These are phyloP conservation scores for Chlamydotis undulata DNA, from an alignment of 2,113 vertebrate genomes.

Conservation along the genomic window DNA sequence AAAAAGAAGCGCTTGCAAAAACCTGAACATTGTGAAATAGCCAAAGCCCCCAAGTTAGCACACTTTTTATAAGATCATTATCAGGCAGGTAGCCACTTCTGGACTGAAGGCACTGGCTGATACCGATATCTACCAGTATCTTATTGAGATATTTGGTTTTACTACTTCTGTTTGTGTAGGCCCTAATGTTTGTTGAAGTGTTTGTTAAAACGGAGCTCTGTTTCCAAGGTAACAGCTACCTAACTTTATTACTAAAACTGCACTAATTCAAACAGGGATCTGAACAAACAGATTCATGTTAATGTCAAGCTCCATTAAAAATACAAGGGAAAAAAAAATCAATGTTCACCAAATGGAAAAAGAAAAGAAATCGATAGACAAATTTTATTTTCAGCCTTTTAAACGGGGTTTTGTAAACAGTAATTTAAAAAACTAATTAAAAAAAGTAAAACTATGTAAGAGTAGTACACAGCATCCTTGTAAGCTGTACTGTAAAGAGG, in stretches of 20 bases:
- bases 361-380: constrained; percentile 45
- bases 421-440: background rate
- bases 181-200: background rate
- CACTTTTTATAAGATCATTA: background rate
- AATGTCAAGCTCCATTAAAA: constrained; percentile 72
- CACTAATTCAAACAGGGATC: constrained; percentile 32
- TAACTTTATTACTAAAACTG: constrained; percentile 58
- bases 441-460: background rate
- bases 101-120: background rate
- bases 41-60: background rate
- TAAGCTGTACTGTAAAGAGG: background rate
- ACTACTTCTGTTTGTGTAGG: background rate
- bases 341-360: constrained; percentile 48
- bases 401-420: constrained; percentile 29
- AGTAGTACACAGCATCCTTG: background rate
- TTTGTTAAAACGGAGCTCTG: constrained; percentile 46
- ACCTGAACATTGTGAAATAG: background rate
- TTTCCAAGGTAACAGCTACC: constrained; percentile 63
- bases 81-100: background rate
- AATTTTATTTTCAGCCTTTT: constrained; percentile 47
- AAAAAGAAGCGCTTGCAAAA: background rate
- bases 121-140: background rate
- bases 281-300: constrained; percentile 56
- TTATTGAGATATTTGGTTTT: background rate
- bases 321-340: constrained; percentile 54